These are phyloP conservation scores for Auanema freiburgensis DNA, from an alignment of 2,888 invertebrate genomes.

Conservation along the genomic window DNA sequence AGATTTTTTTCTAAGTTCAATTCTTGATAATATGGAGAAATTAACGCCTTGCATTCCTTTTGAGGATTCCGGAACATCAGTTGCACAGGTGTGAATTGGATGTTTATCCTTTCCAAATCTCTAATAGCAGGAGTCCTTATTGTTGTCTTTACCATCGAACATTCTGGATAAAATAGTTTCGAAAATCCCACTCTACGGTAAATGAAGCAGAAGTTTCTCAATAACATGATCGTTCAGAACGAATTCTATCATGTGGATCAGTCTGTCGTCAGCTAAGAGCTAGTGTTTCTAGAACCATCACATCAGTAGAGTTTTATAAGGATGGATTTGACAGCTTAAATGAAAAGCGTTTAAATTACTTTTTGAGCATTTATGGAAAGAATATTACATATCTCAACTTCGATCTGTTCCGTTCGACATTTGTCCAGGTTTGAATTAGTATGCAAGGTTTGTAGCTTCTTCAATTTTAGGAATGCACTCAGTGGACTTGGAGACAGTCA, in stretches of 20 bases:
- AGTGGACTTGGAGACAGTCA: slow-evolving; percentile 51
- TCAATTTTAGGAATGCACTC: slow-evolving; percentile 35
- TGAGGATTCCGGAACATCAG: slow-evolving; percentile 7
- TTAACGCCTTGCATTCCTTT: slow-evolving; percentile 8
- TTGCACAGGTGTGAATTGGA: slow-evolving; percentile 6
- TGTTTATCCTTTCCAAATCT: background rate
- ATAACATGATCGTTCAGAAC: no score
- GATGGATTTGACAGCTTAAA: slow-evolving; percentile 31
- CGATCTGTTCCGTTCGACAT: slow-evolving; percentile 42
- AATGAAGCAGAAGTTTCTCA: no score
- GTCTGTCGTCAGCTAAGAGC: slow-evolving; percentile 29
- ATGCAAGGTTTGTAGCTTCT: slow-evolving; percentile 2
- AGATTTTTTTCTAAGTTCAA: background rate
- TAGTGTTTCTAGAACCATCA: slow-evolving; percentile 29
- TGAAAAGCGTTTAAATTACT: slow-evolving; percentile 30
- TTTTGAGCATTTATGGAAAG: slow-evolving; percentile 35
- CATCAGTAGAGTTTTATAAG: slow-evolving; percentile 32
- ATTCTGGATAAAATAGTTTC: slow-evolving; percentile 25
- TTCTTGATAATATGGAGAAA: slow-evolving; percentile 7
- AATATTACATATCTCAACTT: slow-evolving; percentile 41
- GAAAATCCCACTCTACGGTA: slow-evolving; percentile 34
- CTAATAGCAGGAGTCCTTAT: slow-evolving; percentile 21
- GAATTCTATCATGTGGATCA: slow-evolving; percentile 19
- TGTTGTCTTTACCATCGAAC: slow-evolving; percentile 24
- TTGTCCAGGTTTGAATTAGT: slow-evolving; percentile 16